A percentile compares a stretch with the other conserved stretches of the same genome.
Conservation (phyloP, 35 echinoderm and acorn worm genomes). For the Acanthaster planci region DNA sequence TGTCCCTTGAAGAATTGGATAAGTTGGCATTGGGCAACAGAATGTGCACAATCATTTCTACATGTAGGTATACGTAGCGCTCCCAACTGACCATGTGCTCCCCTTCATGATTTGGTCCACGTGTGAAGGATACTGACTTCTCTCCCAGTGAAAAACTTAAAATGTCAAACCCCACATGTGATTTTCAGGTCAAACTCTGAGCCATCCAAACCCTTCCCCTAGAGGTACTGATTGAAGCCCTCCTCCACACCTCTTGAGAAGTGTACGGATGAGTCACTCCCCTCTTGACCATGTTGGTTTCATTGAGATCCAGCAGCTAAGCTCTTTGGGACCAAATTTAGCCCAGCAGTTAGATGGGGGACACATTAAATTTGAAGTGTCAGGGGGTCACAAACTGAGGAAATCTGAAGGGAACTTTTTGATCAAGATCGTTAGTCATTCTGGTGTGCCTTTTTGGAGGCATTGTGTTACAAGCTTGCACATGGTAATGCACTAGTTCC, state of each 20-base stretch:
- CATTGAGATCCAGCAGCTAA: background rate
- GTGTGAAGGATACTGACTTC: no score
- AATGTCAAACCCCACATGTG: no score
- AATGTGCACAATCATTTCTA: no score
- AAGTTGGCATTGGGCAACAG: no score
- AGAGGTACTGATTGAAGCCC: background rate
- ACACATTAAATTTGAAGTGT: background rate
- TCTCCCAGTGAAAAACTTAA: no score
- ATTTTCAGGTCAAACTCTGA: no score
- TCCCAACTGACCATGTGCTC: no score
- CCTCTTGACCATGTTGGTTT: background rate
- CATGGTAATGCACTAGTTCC: no score
- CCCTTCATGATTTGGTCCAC: no score
- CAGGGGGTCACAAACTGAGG: background rate
- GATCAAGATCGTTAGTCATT: slow-evolving; percentile 6
- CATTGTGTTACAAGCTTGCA: no score
- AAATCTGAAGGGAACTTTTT: background rate
- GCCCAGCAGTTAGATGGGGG: background rate
- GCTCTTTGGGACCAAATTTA: background rate
- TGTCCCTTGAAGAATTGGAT: no score
- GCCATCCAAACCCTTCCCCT: background rate
- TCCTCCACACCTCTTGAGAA: background rate
- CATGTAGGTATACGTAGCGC: no score
- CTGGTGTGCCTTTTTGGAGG: background rate
- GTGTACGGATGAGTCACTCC: background rate